Evolutionary conservation across 2,888 invertebrate species (phyloP).

Genomic region (Steinernema scapterisci): DNA sequence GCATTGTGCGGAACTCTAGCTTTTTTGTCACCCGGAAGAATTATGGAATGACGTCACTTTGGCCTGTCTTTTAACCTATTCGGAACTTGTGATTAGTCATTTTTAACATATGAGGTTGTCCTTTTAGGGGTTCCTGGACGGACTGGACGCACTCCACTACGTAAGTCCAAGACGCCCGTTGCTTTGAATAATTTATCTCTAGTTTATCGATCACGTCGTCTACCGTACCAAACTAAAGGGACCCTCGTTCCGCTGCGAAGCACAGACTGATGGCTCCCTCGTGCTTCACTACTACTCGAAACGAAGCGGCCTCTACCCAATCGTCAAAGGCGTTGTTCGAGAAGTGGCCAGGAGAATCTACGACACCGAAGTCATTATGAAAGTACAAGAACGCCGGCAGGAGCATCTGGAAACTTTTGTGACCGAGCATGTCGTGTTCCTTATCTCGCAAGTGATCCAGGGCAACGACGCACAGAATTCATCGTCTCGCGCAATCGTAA

Average conservation of each 20-base stretch:
- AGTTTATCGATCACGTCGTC: slow-evolving; percentile 64
- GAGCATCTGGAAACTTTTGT: slow-evolving; percentile 77
- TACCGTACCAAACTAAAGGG: slow-evolving; percentile 63
- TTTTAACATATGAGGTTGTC: neutral
- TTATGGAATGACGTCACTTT: no score
- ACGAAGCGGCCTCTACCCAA: slow-evolving; percentile 87
- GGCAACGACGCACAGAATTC: neutral
- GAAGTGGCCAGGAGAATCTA: slow-evolving; percentile 92
- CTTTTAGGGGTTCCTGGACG: slow-evolving; percentile 82
- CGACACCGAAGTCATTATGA: slow-evolving; percentile 87
- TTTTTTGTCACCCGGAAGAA: no score
- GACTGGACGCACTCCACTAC: slow-evolving; percentile 86
- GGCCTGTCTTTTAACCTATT: no score
- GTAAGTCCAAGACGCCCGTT: slow-evolving; percentile 10
- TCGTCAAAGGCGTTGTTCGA: slow-evolving; percentile 88
- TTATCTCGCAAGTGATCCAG: slow-evolving; percentile 55
- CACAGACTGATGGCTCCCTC: slow-evolving; percentile 69
- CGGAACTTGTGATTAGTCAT: no score
- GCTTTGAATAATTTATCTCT: neutral
- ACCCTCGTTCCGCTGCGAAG: slow-evolving; percentile 64
- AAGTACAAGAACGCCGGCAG: slow-evolving; percentile 81
- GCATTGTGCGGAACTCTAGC: no score
- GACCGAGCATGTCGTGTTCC: slow-evolving; percentile 65
- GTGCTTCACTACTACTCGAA: slow-evolving; percentile 95
- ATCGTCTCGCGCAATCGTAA: slow-evolving; percentile 36